phyloP scores from a whole-genome alignment of 2,888 invertebrate genomes.

The Drosophila nigritarsus region DNA sequence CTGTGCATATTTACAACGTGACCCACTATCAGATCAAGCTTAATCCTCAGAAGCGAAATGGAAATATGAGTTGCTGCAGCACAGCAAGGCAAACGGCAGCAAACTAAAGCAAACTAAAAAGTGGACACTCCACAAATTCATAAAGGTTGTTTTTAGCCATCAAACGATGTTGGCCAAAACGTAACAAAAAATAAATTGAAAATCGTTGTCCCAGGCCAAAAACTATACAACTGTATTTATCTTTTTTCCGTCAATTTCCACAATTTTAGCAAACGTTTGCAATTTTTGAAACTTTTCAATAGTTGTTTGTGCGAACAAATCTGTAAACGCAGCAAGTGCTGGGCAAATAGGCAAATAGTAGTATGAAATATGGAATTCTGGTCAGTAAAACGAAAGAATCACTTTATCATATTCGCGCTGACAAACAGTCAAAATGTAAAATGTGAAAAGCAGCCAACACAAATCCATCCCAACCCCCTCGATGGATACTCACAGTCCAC shows the following conservation, averaged over 20 bases:
- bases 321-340: conserved; percentile 31
- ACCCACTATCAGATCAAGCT: conserved; percentile 44
- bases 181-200: conserved; percentile 68
- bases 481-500: conserved; percentile 93
- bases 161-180: conserved; percentile 42
- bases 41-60: conserved; percentile 66
- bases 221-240: conserved; percentile 32
- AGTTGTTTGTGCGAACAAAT: conserved; percentile 27
- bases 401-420: conserved; percentile 53
- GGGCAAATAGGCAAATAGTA: conserved; percentile 39
- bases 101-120: conserved; percentile 5
- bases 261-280: conserved; percentile 24
- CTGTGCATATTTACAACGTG: conserved; percentile 25
- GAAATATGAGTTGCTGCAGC: conserved; percentile 61
- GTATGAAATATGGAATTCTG: conserved; percentile 10
- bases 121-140: conserved; percentile 21
- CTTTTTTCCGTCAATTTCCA: conserved; percentile 30
- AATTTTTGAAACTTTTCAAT: conserved; percentile 17
- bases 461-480: neutral
- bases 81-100: conserved; percentile 32
- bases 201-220: conserved; percentile 26
- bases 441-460: conserved; percentile 13
- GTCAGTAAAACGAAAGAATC: conserved; percentile 24
- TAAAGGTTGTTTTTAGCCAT: conserved; percentile 39
- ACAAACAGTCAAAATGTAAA: conserved; percentile 31